Evolutionary conservation across 1,140 invertebrate genomes (phyloP).

Genomic region (Eurosta solidaginis): DNA sequence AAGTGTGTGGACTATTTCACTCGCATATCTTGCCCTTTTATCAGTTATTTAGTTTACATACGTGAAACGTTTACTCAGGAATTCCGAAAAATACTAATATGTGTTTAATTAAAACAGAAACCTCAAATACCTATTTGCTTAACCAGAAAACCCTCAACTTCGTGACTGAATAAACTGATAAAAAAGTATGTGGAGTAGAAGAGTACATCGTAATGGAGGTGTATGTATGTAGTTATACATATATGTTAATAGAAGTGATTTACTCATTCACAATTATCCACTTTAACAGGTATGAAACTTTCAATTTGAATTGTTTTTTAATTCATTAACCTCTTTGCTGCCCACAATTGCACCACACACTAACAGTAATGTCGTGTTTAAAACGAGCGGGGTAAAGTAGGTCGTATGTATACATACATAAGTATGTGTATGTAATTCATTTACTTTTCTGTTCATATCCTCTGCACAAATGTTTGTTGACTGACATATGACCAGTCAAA

Average conservation of each 20-base stretch:
- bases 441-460: not conserved
- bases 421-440: not conserved
- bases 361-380: not conserved
- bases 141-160: not conserved
- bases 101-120: not conserved
- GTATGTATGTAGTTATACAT: not conserved
- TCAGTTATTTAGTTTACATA: too few species aligned
- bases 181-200: too few species aligned
- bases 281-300: not conserved
- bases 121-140: not conserved
- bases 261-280: not conserved
- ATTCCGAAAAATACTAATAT: too few species aligned
- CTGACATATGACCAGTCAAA: constrained; percentile 25
- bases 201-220: too few species aligned
- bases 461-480: not conserved
- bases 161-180: not conserved
- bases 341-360: not conserved
- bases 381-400: not conserved
- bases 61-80: too few species aligned
- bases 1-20: too few species aligned
- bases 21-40: too few species aligned
- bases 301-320: not conserved
- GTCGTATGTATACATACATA: not conserved
- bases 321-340: not conserved
- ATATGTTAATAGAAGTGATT: not conserved